Evolutionary conservation across 2,888 invertebrate species (phyloP).

Genomic region (Lomographa bimaculata): DNA sequence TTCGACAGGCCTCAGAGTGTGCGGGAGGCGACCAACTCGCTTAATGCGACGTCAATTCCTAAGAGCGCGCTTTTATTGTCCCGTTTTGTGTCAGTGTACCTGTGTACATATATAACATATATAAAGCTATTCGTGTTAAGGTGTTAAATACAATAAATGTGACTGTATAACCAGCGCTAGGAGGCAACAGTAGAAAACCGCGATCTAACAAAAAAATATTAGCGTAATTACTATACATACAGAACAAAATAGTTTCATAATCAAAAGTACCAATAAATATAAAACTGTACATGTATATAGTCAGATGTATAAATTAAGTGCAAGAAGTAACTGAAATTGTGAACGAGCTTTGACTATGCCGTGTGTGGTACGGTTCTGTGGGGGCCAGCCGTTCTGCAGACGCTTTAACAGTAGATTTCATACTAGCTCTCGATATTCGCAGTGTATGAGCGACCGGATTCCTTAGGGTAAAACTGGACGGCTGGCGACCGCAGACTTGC

Average conservation of each 20-base stretch:
- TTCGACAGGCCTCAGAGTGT: slow-evolving; percentile 25
- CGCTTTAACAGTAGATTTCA: slow-evolving; percentile 30
- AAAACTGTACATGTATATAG: slow-evolving; percentile 78
- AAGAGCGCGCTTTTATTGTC: slow-evolving; percentile 68
- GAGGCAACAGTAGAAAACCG: slow-evolving; percentile 71
- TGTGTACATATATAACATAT: slow-evolving; percentile 51
- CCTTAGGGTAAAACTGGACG: slow-evolving; percentile 18
- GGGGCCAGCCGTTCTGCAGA: slow-evolving; percentile 27
- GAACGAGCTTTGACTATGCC: slow-evolving; percentile 38
- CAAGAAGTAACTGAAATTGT: slow-evolving; percentile 35
- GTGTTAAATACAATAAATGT: slow-evolving; percentile 73
- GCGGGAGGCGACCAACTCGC: slow-evolving; percentile 54
- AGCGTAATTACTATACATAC: slow-evolving; percentile 82
- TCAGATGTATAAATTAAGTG: slow-evolving; percentile 36
- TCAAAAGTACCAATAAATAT: slow-evolving; percentile 88
- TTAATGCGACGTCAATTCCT: slow-evolving; percentile 71
- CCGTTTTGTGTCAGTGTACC: slow-evolving; percentile 64
- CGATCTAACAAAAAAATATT: slow-evolving; percentile 67
- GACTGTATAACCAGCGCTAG: slow-evolving; percentile 57
- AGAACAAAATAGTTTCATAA: slow-evolving; percentile 84
- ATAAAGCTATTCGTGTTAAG: slow-evolving; percentile 74
- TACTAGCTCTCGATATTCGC: slow-evolving; percentile 26
- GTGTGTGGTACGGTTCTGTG: slow-evolving; percentile 29
- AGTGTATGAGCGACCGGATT: slow-evolving; percentile 19
- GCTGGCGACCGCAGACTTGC: slow-evolving; percentile 7